Base-by-base conservation (phyloP, 2,113 vertebrate genomes). In the Perccottus glenii region DNA sequence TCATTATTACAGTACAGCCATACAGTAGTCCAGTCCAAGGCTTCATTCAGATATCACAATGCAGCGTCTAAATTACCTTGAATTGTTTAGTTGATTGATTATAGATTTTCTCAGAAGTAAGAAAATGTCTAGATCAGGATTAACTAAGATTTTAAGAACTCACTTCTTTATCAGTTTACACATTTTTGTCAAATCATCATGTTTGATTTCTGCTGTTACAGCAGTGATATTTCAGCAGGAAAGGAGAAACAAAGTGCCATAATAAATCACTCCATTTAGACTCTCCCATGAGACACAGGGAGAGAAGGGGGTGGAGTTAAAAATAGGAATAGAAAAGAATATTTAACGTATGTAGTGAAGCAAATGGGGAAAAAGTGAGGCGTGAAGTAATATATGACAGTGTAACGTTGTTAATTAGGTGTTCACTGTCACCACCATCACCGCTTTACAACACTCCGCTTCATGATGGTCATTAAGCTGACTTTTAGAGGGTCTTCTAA, bases 181-280 rank as follows among this genome's bases (percentile, higher is more conserved):
- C 32, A 27, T 38, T 42, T 57, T 42, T 15, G 33, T 55, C 56
- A 16, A 40, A 16, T 32, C 27, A 46, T 77, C 68, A 12, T 44
- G 11, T 43, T 64, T 44, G 47, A 27, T 51, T 73, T 69, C 56
- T 52, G 63, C 62, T 19, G 42, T 55, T 76, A 75, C 66, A 78
- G 48, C 81, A 80, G 84, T 77, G 73, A 64, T 60, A 60, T 70
- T 80, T 85, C 79, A 78, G 77, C 75, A 73, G 62, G 61, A 80
- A 78, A 77, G 75, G 66, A 81, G 77, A 83, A 81, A 78, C 57
- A 38, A 65, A 78, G 67, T 64, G 11, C 1, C 1, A 72, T 73
- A 74, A 88, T 88, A 85, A 90, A 88, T 88, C 83, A 86, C 64
- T 67, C 64, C 7, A 52, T 81, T 75, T 81, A 79, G 50, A 77